Percentiles rank a stretch among this genome's conserved stretches.
Conservation (phyloP, 2,888 invertebrate species). For the Cartodere bifasciata region DNA sequence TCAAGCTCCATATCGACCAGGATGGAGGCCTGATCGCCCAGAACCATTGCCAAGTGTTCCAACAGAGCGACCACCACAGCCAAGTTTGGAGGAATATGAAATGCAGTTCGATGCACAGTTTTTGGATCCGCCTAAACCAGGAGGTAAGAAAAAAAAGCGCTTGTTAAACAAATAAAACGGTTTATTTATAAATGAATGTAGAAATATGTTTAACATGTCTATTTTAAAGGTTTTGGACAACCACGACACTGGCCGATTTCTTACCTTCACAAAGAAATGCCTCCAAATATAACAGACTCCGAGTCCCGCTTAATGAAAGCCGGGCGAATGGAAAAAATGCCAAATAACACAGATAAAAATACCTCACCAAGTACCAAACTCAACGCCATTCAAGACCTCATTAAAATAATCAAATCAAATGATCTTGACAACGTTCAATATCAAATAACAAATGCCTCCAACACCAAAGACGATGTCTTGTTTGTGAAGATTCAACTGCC, state of each 20-base stretch:
- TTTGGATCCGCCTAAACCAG: conserved; percentile 37
- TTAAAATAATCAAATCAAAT: conserved; percentile 30
- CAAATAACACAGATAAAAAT: conserved; percentile 13
- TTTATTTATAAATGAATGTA: too few species aligned
- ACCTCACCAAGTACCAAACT: conserved; percentile 19
- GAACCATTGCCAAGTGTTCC: conserved; percentile 27
- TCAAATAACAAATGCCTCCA: conserved; percentile 28
- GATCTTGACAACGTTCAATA: conserved; percentile 30
- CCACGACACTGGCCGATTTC: conserved; percentile 61
- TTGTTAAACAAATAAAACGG: conserved; percentile 9
- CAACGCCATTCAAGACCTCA: conserved; percentile 31
- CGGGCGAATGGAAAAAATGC: conserved; percentile 9
- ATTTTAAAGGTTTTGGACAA: conserved; percentile 31
- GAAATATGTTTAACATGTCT: too few species aligned
- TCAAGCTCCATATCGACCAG: conserved; percentile 17
- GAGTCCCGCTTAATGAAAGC: conserved; percentile 16
- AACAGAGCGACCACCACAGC: conserved; percentile 33
- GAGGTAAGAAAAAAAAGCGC: too few species aligned
- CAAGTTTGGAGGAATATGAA: conserved; percentile 32
- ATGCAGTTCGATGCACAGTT: conserved; percentile 32
- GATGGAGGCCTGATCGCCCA: conserved; percentile 27
- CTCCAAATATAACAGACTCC: conserved; percentile 44
- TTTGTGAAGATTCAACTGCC: conserved; percentile 32
- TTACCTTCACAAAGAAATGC: conserved; percentile 66
- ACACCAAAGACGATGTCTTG: conserved; percentile 28